Conservation (phyloP, 1,140 invertebrate genomes). For the Helicoverpa armigera region DNA sequence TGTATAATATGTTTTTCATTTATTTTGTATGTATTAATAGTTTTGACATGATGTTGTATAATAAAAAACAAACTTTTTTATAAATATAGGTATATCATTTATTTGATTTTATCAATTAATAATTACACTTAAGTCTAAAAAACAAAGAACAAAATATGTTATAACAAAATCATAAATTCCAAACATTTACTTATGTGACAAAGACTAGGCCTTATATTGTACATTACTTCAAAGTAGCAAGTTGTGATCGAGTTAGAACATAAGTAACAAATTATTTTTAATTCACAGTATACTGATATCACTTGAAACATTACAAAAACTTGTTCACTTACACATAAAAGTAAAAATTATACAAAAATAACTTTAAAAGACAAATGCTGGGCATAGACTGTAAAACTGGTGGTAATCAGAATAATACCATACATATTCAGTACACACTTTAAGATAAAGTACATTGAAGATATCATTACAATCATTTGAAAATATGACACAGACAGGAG, state of each 20-base stretch:
- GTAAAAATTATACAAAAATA: conserved; percentile 25
- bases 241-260: conserved; percentile 4
- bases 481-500: background rate
- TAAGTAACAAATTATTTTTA: conserved; percentile 11
- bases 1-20: conserved; percentile 69
- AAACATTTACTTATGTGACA: conserved; percentile 27
- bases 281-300: conserved; percentile 11
- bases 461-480: background rate
- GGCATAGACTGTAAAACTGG: no score
- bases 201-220: conserved; percentile 4
- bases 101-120: conserved; percentile 40
- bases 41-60: conserved; percentile 38
- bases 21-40: conserved; percentile 53
- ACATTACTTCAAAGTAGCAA: background rate
- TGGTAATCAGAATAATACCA: background rate
- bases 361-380: background rate
- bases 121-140: background rate
- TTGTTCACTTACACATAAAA: conserved; percentile 6
- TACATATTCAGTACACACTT: background rate
- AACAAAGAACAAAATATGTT: conserved; percentile 15
- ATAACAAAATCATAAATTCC: conserved; percentile 1
- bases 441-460: background rate
- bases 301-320: conserved; percentile 18
- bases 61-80: conserved; percentile 30
- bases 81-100: conserved; percentile 41